Conservation (phyloP, 1,140 invertebrate species). For the Microvelia longipes region DNA sequence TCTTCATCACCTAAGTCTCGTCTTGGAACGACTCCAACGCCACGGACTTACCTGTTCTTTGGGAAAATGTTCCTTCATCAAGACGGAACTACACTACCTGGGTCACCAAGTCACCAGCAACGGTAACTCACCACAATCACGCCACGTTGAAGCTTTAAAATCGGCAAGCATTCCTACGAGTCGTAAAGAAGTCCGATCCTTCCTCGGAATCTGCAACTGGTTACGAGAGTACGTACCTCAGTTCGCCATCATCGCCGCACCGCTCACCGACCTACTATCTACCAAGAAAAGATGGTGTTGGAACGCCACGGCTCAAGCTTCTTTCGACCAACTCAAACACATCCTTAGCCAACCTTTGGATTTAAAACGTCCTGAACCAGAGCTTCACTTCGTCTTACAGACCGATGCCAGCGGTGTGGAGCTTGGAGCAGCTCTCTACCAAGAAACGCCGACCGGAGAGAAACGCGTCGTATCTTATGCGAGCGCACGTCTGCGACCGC, state of each 20-base stretch:
- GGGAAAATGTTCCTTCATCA: background rate
- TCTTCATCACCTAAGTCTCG: slow-evolving; percentile 20
- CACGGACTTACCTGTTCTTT: background rate
- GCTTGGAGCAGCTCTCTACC: slow-evolving; percentile 3
- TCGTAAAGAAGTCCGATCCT: background rate
- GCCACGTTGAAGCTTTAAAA: background rate
- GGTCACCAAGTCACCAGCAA: background rate
- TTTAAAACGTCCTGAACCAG: slow-evolving; percentile 21
- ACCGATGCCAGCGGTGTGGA: slow-evolving; percentile 19
- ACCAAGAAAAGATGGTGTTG: slow-evolving; percentile 13
- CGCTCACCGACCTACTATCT: slow-evolving; percentile 12
- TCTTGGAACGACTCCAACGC: slow-evolving; percentile 23
- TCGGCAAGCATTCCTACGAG: background rate
- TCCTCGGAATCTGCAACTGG: slow-evolving; percentile 14
- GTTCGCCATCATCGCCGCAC: slow-evolving; percentile 28
- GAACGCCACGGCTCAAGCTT: background rate
- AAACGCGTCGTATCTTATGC: slow-evolving; percentile 16
- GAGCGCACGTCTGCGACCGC: slow-evolving; percentile 15
- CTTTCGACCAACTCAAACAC: background rate
- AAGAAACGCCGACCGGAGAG: slow-evolving; percentile 10
- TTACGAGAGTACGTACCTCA: slow-evolving; percentile 22
- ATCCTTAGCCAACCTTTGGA: background rate
- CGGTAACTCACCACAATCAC: background rate
- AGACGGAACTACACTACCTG: background rate
- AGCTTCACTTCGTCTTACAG: slow-evolving; percentile 23